Conservation (phyloP, 2,888 invertebrate genomes). For the Sinhomidia bicolor region DNA sequence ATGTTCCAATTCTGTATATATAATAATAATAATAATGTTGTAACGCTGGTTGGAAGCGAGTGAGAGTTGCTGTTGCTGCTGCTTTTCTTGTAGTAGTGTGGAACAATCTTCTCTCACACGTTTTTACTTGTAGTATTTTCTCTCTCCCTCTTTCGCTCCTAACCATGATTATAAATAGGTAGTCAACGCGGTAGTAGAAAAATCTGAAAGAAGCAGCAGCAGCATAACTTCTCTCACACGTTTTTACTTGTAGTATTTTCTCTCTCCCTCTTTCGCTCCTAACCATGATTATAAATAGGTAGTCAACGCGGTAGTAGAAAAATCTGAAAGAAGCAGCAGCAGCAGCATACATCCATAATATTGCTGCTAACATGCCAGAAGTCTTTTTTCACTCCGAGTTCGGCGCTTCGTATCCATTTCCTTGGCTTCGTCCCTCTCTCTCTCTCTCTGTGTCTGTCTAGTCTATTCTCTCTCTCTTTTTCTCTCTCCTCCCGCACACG, state of each 20-base stretch:
- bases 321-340: slow-evolving; percentile 31
- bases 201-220: slow-evolving; percentile 31
- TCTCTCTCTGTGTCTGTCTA: too few species aligned
- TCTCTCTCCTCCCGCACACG: too few species aligned
- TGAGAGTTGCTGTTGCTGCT: neutral
- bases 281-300: neutral
- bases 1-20: neutral
- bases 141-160: neutral
- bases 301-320: neutral
- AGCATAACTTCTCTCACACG: slow-evolving; percentile 36
- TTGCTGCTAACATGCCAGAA: neutral
- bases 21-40: too few species aligned
- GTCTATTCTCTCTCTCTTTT: neutral
- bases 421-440: slow-evolving; percentile 20
- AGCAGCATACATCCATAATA: neutral
- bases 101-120: slow-evolving; percentile 45
- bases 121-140: neutral
- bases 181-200: neutral
- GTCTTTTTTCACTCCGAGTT: slow-evolving; percentile 41
- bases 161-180: neutral
- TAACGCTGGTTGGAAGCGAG: neutral
- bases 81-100: neutral
- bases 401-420: slow-evolving; percentile 51
- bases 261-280: neutral
- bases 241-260: neutral